A percentile compares a stretch with the other conserved stretches of the same genome.
Evolutionary conservation across 64 coral and sea anemone species (phyloP).

Genomic region (Stichodactyla helianthus): DNA sequence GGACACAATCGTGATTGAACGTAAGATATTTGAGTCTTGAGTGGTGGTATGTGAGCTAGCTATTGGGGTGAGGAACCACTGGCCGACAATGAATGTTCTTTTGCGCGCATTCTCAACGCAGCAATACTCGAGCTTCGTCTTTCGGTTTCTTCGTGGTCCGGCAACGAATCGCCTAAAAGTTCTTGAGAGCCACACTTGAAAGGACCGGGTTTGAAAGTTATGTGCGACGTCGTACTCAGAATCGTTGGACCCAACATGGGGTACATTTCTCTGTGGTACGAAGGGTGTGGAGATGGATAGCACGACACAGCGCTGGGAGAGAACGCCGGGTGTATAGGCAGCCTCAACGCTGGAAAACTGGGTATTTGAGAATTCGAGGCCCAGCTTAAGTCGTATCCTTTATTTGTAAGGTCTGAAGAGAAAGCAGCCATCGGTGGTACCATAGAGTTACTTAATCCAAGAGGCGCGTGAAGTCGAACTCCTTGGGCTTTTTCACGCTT

Average conservation of each 20-base stretch:
- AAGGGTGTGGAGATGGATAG: constrained; percentile 11
- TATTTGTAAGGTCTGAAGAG: constrained; percentile 42
- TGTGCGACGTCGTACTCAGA: constrained; percentile 14
- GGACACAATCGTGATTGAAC: no score
- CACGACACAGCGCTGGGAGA: constrained; percentile 27
- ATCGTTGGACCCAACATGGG: constrained; percentile 41
- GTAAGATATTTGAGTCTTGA: no score
- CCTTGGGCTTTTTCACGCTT: constrained; percentile 95
- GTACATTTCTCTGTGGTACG: constrained; percentile 54
- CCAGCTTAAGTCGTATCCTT: constrained; percentile 57
- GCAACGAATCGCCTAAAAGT: constrained; percentile 19
- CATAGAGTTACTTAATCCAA: constrained; percentile 56
- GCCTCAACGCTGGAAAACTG: constrained; percentile 65
- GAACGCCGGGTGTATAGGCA: constrained; percentile 55
- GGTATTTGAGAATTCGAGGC: constrained; percentile 31
- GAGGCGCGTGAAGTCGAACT: constrained; percentile 68
- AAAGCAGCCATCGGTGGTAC: constrained; percentile 67
- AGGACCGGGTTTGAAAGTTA: constrained; percentile 36
- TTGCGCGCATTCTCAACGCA: constrained; percentile 60
- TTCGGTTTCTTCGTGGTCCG: constrained; percentile 30
- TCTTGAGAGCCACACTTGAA: constrained; percentile 57
- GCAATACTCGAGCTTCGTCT: constrained; percentile 75
- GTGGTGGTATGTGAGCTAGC: neutral
- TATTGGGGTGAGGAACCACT: constrained; percentile 17
- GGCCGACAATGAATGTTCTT: constrained; percentile 63